Evolutionary conservation across 2,797 vertebrate genomes (phyloP).

Genomic region (Lerista edwardsae): DNA sequence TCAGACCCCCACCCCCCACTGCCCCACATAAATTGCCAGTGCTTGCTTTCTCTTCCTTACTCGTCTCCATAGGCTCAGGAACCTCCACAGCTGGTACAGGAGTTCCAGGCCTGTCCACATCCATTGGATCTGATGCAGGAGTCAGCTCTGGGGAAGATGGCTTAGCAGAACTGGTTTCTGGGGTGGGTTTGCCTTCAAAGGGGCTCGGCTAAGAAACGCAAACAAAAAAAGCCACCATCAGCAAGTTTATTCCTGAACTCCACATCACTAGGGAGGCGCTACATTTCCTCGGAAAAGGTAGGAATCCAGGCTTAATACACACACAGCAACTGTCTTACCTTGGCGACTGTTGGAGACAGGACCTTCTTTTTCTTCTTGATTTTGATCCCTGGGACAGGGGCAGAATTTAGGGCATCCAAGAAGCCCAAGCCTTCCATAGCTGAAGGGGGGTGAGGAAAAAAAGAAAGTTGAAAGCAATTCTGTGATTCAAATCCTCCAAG

Average conservation of each 20-base stretch:
- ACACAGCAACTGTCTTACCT: constrained; percentile 75
- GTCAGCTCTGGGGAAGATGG: constrained; percentile 86
- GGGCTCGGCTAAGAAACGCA: constrained; percentile 80
- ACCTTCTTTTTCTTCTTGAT: constrained; percentile 98
- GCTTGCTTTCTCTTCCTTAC: constrained; percentile 66
- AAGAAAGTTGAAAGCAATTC: background rate
- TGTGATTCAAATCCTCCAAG: background rate
- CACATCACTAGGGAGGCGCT: background rate
- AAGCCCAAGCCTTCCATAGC: constrained; percentile 94
- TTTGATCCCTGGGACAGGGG: constrained; percentile 93
- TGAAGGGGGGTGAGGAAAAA: constrained; percentile 57
- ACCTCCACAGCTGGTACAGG: constrained; percentile 90
- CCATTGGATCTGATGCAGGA: constrained; percentile 80
- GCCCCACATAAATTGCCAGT: background rate
- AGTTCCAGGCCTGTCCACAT: constrained; percentile 88
- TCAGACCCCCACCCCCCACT: background rate
- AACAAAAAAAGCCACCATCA: background rate
- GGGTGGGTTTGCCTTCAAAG: constrained; percentile 85
- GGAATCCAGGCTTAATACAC: constrained; percentile 55
- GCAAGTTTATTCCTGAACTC: background rate
- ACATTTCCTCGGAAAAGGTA: background rate
- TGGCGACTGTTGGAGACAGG: constrained; percentile 88
- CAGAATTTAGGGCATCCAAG: constrained; percentile 94
- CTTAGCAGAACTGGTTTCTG: constrained; percentile 79
- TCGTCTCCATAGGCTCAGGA: constrained; percentile 83